phyloP scores from a whole-genome alignment of 2,888 invertebrate genomes.

The Polia nebulosa region DNA sequence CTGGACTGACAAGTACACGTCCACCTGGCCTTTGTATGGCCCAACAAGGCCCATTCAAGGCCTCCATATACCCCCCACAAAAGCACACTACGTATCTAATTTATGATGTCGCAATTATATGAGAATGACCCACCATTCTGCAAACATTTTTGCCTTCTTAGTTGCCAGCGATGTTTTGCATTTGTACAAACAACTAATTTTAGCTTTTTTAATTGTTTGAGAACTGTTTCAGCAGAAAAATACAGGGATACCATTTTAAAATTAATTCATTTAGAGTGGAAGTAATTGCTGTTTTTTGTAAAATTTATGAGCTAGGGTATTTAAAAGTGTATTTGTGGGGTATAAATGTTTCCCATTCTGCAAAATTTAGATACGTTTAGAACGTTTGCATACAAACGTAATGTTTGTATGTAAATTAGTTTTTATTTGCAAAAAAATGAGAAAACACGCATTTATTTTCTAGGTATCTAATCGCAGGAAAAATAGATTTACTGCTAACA shows the following conservation, averaged over 20 bases:
- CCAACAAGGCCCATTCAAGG: conserved; percentile 43
- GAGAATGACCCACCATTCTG: conserved; percentile 31
- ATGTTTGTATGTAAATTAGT: background rate
- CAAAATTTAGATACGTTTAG: background rate
- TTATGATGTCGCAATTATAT: conserved; percentile 43
- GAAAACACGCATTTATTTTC: background rate
- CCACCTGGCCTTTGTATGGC: conserved; percentile 53
- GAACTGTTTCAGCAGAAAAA: background rate
- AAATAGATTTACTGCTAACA: background rate
- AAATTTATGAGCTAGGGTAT: conserved; percentile 34
- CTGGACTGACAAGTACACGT: conserved; percentile 44
- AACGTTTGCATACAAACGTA: background rate
- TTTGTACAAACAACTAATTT: conserved; percentile 14
- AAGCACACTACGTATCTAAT: conserved; percentile 12
- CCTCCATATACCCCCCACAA: background rate
- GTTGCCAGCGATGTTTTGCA: background rate
- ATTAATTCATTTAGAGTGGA: conserved; percentile 44
- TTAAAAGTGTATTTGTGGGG: conserved; percentile 24
- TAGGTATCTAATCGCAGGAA: background rate
- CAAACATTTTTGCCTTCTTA: conserved; percentile 29
- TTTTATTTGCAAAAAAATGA: background rate
- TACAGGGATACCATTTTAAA: conserved; percentile 27
- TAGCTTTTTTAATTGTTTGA: conserved; percentile 50
- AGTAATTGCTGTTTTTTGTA: conserved; percentile 38
- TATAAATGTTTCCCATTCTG: background rate